Evolutionary conservation across 1,140 invertebrate species (phyloP).

Genomic region (Dinoponera quadriceps): DNA sequence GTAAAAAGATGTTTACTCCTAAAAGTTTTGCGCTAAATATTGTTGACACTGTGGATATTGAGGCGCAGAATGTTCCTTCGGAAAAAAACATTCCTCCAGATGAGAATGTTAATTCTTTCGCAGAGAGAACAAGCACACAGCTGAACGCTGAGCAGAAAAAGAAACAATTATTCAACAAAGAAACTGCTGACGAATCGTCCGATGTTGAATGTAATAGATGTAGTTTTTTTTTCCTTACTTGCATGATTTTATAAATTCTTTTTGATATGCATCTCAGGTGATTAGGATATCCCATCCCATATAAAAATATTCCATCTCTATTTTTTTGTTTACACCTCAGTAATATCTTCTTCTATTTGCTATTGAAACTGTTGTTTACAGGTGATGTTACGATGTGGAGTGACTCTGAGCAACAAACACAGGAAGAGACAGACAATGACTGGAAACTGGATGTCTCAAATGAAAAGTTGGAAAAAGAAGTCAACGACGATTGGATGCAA

Average conservation of each 20-base stretch:
- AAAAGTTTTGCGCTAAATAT: neutral
- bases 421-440: neutral
- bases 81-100: too few relatives aligned
- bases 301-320: too few relatives aligned
- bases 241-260: constrained; percentile 1
- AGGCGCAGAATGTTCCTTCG: neutral
- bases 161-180: neutral
- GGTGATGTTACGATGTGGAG: neutral
- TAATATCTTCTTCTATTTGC: neutral
- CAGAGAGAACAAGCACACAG: neutral
- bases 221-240: neutral
- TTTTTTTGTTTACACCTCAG: neutral
- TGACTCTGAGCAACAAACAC: neutral
- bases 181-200: neutral
- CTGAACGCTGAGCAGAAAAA: neutral
- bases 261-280: neutral
- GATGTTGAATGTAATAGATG: constrained; percentile 9
- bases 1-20: neutral
- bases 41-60: neutral
- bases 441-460: neutral
- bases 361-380: neutral
- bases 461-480: neutral
- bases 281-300: neutral
- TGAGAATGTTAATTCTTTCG: neutral
- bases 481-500: neutral